Percentiles rank a stretch among this genome's conserved stretches.
Conservation (phyloP, 2,797 vertebrate genomes). For the Phalloptychus januarius region DNA sequence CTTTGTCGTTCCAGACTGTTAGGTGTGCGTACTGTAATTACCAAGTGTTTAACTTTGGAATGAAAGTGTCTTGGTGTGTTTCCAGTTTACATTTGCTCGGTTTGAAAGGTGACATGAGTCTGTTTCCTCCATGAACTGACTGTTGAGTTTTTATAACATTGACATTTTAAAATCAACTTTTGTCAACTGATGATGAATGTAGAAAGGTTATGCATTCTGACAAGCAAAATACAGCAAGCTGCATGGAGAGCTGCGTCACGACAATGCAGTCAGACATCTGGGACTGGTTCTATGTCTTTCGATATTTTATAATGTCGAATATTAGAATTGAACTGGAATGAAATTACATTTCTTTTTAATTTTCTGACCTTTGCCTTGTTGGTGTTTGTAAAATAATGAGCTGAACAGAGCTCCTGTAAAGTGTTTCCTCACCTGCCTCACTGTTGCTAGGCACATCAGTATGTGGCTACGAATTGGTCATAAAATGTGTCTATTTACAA, state of each 20-base stretch:
- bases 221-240: slow-evolving; percentile 29
- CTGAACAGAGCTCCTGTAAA: slow-evolving; percentile 11
- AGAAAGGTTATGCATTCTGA: slow-evolving; percentile 62
- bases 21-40: slow-evolving; percentile 39
- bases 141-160: slow-evolving; percentile 54
- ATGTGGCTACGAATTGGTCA: slow-evolving; percentile 2
- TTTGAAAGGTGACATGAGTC: slow-evolving; percentile 35
- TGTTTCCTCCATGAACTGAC: slow-evolving; percentile 32
- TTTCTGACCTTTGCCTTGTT: not conserved
- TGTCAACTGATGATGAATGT: slow-evolving; percentile 74
- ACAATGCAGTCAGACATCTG: slow-evolving; percentile 8
- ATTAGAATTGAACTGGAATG: not conserved
- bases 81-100: slow-evolving; percentile 28
- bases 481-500: not conserved
- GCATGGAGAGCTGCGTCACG: slow-evolving; percentile 27
- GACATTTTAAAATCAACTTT: slow-evolving; percentile 42
- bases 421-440: slow-evolving; percentile 13
- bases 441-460: slow-evolving; percentile 12
- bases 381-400: slow-evolving; percentile 17
- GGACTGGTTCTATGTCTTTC: slow-evolving; percentile 29
- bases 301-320: slow-evolving; percentile 3
- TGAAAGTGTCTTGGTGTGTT: slow-evolving; percentile 38
- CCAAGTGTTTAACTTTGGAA: slow-evolving; percentile 51
- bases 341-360: not conserved
- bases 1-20: slow-evolving; percentile 61